phyloP scores from a whole-genome alignment of 2,888 invertebrate species.

The Ormyrus thymus region DNA sequence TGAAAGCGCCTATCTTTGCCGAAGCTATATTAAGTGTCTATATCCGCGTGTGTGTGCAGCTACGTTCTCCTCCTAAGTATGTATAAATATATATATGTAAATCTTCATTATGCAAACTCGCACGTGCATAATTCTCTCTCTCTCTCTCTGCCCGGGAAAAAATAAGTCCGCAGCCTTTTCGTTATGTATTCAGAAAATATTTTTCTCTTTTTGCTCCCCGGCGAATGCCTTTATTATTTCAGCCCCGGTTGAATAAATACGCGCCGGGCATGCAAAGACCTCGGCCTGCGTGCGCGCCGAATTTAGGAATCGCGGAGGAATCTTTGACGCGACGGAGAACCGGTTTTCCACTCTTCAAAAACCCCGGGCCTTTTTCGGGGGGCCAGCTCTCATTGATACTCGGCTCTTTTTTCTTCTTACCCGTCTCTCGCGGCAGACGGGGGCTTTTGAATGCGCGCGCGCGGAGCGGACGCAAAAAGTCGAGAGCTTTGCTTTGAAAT shows the following conservation, averaged over 20 bases:
- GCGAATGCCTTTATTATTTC: background rate
- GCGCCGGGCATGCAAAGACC: slow-evolving; percentile 11
- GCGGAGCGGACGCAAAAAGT: background rate
- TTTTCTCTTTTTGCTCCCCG: background rate
- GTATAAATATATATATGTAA: background rate
- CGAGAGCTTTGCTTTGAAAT: slow-evolving; percentile 18
- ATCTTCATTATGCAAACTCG: slow-evolving; percentile 31
- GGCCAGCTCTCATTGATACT: slow-evolving; percentile 7
- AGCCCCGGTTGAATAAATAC: background rate
- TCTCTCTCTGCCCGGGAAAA: too few species aligned
- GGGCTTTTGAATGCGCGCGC: background rate
- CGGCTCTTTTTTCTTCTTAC: background rate
- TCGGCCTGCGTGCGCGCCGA: background rate
- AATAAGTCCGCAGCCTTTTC: background rate
- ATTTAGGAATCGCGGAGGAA: slow-evolving; percentile 30
- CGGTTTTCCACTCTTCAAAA: slow-evolving; percentile 19
- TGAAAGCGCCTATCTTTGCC: too few species aligned
- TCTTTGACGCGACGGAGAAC: slow-evolving; percentile 14
- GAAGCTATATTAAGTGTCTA: too few species aligned
- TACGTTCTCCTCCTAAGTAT: too few species aligned
- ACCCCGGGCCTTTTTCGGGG: slow-evolving; percentile 11
- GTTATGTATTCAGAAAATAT: slow-evolving; percentile 19
- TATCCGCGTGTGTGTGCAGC: too few species aligned
- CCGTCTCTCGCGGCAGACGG: background rate
- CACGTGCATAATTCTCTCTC: slow-evolving; percentile 4